Evolutionary conservation across 2,888 invertebrate species (phyloP).

Genomic region (Plusia festucae): DNA sequence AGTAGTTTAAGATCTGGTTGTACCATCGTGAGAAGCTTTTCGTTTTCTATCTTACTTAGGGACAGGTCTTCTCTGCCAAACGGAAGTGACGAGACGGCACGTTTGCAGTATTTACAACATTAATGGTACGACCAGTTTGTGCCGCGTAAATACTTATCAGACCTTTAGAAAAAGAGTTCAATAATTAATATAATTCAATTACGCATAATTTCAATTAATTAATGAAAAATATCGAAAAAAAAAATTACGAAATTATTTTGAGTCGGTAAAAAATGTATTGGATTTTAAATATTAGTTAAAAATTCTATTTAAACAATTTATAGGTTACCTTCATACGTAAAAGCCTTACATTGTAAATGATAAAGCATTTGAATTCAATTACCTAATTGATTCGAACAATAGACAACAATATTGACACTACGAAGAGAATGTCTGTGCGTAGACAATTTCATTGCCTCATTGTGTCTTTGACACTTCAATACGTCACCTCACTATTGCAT

Average conservation of each 20-base stretch:
- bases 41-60: background rate
- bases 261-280: background rate
- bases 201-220: too few species aligned
- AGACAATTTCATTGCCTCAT: conserved; percentile 65
- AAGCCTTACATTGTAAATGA: conserved; percentile 32
- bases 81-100: background rate
- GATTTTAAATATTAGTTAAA: too few species aligned
- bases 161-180: background rate
- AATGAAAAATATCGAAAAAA: too few species aligned
- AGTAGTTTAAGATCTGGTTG: background rate
- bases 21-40: background rate
- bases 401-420: conserved; percentile 55
- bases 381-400: conserved; percentile 65
- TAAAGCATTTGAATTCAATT: conserved; percentile 54
- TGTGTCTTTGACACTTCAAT: conserved; percentile 67
- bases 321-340: background rate
- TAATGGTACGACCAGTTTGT: conserved; percentile 6
- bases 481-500: conserved; percentile 68
- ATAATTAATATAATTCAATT: too few species aligned
- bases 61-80: background rate
- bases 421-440: conserved; percentile 61
- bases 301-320: too few species aligned
- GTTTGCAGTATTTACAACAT: conserved; percentile 1
- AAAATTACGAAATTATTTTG: too few species aligned
- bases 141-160: background rate